Evolutionary conservation across 2,888 invertebrate species (phyloP), one percentile per base, ranked within the genome.

Genomic region (Ectemnius lituratus): DNA sequence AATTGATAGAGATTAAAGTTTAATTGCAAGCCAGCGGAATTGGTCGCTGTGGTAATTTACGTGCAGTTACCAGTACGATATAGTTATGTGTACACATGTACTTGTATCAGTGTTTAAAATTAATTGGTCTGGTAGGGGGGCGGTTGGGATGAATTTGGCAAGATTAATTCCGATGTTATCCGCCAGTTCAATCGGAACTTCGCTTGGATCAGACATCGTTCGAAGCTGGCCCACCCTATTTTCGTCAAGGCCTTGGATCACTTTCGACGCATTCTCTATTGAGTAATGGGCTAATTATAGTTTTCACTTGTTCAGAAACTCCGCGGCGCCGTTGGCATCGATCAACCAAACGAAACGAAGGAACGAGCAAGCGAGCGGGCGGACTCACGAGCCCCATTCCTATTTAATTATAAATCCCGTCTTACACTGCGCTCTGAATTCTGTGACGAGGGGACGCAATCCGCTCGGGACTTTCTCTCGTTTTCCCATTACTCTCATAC

Each of bases 281-380:
- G 85, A 85, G 85, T 85, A 85, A 86, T 84, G 78, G 71, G 80
- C 84, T 86, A 86, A 85, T 86, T 86, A 85, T 85, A 85, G 84
- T 82, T 79, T 81, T 78, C 81, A 75, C 79, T 83, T 83, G 78
- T 84, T 80, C 80, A 78, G 81, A 81, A 84, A 84, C 76, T 64
- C 68, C 57, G 69, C 62, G 6, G 37, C 37, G 37, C 37, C 37
- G 37, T 64, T 72, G 73, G 79, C 79, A 79, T 75, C 77, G 77
- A 83, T 83, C 71, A 74, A 23, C 37, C 37, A 11, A 37, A 37
- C 8, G 37, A 37, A 37, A 37, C 37, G 37, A 37, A 37, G 8
- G 37, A 6, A 1, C 37, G 23, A 23, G 23, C 2, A 23, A 23
- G 3, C 23, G 23, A 23, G 23, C 5, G 37, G 11, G 37, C 37